Conservation (phyloP, 2,113 vertebrate genomes). For the Crypturellus undulatus region DNA sequence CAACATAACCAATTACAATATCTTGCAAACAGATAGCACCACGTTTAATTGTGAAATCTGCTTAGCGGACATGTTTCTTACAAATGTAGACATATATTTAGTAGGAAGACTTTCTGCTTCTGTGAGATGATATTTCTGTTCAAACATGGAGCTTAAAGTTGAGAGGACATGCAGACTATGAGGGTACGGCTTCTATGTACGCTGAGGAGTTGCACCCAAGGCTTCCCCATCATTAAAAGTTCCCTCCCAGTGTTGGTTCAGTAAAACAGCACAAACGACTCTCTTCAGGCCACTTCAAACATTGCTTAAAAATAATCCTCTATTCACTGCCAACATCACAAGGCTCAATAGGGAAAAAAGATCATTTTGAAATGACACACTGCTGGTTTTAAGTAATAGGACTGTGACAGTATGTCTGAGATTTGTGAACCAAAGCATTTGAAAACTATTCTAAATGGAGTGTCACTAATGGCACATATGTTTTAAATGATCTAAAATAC, state of each 20-base stretch:
- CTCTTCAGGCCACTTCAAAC: conserved; percentile 12
- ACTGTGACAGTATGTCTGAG: conserved; percentile 43
- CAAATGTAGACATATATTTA: not conserved
- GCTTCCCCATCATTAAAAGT: not conserved
- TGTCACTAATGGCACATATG: not conserved
- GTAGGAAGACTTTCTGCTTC: not conserved
- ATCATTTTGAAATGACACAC: conserved; percentile 14
- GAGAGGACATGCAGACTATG: accelerated
- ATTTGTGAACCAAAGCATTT: not conserved
- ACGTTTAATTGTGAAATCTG: not conserved
- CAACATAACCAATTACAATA: not conserved
- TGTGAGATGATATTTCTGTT: not conserved
- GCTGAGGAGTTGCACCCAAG: not conserved
- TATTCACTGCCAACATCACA: conserved; percentile 26
- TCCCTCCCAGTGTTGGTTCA: accelerated
- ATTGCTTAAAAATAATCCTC: conserved; percentile 28
- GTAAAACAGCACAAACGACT: not conserved
- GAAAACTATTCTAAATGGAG: not conserved
- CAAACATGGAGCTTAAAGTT: not conserved
- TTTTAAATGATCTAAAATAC: not conserved
- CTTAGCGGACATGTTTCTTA: not conserved
- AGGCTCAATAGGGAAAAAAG: not conserved
- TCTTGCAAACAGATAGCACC: not conserved
- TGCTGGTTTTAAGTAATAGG: conserved; percentile 5
- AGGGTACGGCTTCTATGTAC: not conserved